Evolutionary conservation across 2,797 vertebrate species (phyloP).

Genomic region (Babyrousa celebensis): DNA sequence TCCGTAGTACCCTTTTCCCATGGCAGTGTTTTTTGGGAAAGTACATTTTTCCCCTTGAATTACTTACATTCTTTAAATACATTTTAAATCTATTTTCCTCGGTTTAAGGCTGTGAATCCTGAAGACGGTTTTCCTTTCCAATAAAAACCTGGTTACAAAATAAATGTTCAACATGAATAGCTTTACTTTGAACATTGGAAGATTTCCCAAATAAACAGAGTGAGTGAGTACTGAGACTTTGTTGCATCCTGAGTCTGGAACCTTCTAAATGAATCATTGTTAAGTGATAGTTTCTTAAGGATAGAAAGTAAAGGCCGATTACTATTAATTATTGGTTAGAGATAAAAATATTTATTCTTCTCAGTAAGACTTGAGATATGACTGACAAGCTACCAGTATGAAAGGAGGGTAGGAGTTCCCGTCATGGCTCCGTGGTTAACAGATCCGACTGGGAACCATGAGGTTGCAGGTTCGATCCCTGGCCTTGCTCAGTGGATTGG

Average conservation of each 20-base stretch:
- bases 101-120: not conserved
- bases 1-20: not conserved
- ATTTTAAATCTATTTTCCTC: conserved; percentile 46
- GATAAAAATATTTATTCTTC: conserved; percentile 2
- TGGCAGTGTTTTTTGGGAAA: not conserved
- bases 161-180: conserved; percentile 13
- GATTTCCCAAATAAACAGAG: not conserved
- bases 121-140: not conserved
- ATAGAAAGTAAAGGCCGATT: not conserved
- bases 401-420: not conserved
- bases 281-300: conserved; percentile 16
- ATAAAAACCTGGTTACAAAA: conserved; percentile 23
- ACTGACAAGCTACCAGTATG: not conserved
- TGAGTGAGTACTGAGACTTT: not conserved
- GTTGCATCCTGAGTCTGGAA: not conserved
- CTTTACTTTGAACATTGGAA: not conserved
- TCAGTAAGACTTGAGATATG: not conserved
- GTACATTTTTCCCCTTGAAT: not conserved
- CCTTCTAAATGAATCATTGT: conserved; percentile 38
- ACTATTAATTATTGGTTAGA: not conserved
- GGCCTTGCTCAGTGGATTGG: no score
- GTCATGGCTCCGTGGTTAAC: no score
- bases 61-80: not conserved
- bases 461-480: no score
- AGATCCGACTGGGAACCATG: no score